Evolutionary conservation across 2,888 invertebrate genomes (phyloP), one percentile per base, ranked within the genome.

Genomic region (Sesia bembeciformis): DNA sequence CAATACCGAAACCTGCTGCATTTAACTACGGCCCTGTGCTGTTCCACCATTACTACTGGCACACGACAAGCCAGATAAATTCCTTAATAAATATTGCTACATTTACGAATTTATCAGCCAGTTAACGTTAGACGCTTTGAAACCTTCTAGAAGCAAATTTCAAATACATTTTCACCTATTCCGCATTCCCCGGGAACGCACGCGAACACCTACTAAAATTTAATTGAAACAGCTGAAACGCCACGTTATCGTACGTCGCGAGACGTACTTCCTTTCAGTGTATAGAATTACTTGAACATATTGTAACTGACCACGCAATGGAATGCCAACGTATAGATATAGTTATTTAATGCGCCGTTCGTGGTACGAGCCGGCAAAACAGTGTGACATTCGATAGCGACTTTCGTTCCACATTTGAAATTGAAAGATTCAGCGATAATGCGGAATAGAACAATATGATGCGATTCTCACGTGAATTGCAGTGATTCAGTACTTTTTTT

Each of bases 331-430:
- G 54, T 51, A 57, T 52, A 54, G 54, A 56, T 53, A 54, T 49
- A 41, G 55, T 55, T 54, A 23, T 5, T 39, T 7, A 52, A 54
- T 57, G 53, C 54, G 53, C 57, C 42, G 53, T 57, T 52, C 54
- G 46, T 43, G 43, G 39, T 52, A 52, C 38, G 5, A 40, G 38
- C 39, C 39, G 5, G 59, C 64, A 72, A 70, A 71, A 72, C 68
- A 72, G 66, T 72, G 70, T 67, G 70, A 72, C 57, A 69, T 56
- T 57, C 59, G 58, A 64, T 64, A 56, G 51, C n/a, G 38, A 23
- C 68, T 71, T 71, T 71, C 70, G 74, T 71, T 69, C 74, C 56
- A 74, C 61, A 72, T 76, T 74, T 67, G 62, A 71, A 74, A 74
- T 72, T 67, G 65, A 69, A 72, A 65, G 72, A 72, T 73, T 70